Conservation (phyloP, 2,888 invertebrate genomes). For the Chesias legatella region DNA sequence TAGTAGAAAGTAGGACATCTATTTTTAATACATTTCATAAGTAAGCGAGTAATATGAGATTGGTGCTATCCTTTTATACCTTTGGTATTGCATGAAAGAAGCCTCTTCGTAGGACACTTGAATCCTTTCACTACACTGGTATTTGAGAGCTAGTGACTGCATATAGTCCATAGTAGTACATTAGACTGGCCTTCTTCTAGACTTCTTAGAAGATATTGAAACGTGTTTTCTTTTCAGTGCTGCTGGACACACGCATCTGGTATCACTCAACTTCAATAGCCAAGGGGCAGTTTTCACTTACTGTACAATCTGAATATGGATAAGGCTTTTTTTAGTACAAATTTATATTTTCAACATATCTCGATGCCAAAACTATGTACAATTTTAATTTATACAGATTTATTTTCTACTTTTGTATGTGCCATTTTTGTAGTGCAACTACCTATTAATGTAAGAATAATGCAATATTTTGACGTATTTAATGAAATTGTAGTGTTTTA, state of each 20-base stretch:
- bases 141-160: too few relatives aligned
- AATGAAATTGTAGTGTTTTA: conserved; percentile 40
- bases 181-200: too few relatives aligned
- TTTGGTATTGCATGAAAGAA: too few relatives aligned
- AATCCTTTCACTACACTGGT: too few relatives aligned
- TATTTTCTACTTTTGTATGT: conserved; percentile 51
- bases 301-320: conserved; percentile 95
- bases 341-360: conserved; percentile 63
- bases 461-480: conserved; percentile 45
- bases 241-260: conserved; percentile 95
- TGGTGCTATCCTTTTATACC: too few relatives aligned
- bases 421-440: conserved; percentile 70
- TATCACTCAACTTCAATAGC: conserved; percentile 93
- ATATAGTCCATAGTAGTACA: too few relatives aligned
- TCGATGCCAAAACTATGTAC: conserved; percentile 66
- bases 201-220: too few relatives aligned
- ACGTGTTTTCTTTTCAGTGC: conserved; percentile 77
- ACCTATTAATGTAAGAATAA: conserved; percentile 42
- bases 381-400: conserved; percentile 40
- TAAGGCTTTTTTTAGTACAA: conserved; percentile 45
- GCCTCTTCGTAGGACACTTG: too few relatives aligned
- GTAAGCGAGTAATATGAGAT: too few relatives aligned
- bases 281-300: conserved; percentile 90
- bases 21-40: too few relatives aligned
- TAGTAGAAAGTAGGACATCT: too few relatives aligned